Percentiles rank a stretch among this genome's conserved stretches.
Evolutionary conservation across 2,113 vertebrate species (phyloP).

Genomic region (Machaerirhynchus nigripectus): DNA sequence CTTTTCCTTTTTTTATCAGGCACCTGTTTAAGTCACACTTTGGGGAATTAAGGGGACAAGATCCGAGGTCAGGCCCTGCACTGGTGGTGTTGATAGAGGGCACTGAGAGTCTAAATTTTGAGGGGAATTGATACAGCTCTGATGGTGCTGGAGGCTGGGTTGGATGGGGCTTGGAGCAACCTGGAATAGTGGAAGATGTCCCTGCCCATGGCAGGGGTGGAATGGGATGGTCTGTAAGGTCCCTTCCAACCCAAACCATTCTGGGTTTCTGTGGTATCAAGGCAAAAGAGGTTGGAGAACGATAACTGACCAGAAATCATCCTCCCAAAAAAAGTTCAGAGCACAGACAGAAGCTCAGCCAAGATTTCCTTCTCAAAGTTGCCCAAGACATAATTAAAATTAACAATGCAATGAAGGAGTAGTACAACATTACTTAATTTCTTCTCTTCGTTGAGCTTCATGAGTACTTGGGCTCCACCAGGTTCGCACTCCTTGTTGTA

Average conservation of each 20-base stretch:
- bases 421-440: background rate
- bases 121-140: background rate
- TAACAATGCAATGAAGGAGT: background rate
- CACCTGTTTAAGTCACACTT: background rate
- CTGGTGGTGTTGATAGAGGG: accelerated
- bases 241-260: background rate
- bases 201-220: background rate
- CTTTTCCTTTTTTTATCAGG: background rate
- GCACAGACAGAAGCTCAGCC: background rate
- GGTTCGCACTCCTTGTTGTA: background rate
- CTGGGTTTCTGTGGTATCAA: background rate
- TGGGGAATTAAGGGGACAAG: background rate
- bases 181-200: background rate
- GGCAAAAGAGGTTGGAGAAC: background rate
- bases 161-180: background rate
- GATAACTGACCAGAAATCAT: background rate
- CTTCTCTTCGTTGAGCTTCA: background rate
- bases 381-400: background rate
- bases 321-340: background rate
- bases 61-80: background rate
- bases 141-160: background rate
- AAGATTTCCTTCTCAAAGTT: background rate
- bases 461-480: background rate
- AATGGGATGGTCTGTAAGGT: background rate
- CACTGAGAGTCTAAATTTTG: background rate